Evolutionary conservation across 2,797 vertebrate genomes (phyloP).

Genomic region (Ptychadena robeensis): DNA sequence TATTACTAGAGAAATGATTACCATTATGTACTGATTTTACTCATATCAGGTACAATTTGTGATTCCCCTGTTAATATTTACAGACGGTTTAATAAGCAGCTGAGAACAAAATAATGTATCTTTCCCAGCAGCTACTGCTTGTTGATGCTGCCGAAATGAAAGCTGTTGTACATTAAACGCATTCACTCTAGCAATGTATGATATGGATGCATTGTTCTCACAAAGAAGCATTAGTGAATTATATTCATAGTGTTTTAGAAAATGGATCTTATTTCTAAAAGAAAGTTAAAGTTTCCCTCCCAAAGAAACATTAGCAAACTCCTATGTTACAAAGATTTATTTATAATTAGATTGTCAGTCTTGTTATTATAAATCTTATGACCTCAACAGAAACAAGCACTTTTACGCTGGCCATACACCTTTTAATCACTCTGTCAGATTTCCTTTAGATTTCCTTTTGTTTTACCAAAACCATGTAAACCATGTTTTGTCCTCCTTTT

Average conservation of each 20-base stretch:
- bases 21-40: conserved; percentile 17
- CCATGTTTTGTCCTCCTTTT: no score
- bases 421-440: no score
- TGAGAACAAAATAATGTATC: conserved; percentile 16
- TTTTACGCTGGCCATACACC: no score
- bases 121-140: not conserved
- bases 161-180: conserved; percentile 16
- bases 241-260: conserved; percentile 17
- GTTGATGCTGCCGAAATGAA: not conserved
- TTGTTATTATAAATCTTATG: no score
- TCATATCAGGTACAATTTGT: conserved; percentile 10
- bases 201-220: conserved; percentile 2
- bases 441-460: no score
- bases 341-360: no score
- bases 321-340: no score
- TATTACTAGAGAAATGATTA: conserved; percentile 35
- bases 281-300: not conserved
- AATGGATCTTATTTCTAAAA: conserved; percentile 15
- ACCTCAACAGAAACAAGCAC: no score
- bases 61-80: conserved; percentile 24
- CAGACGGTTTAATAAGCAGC: conserved; percentile 15
- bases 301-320: no score
- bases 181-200: conserved; percentile 9
- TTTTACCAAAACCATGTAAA: no score
- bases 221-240: conserved; percentile 25